These are phyloP conservation scores for Coenonympha glycerion DNA, from an alignment of 2,888 invertebrate species.

Conservation along the genomic window DNA sequence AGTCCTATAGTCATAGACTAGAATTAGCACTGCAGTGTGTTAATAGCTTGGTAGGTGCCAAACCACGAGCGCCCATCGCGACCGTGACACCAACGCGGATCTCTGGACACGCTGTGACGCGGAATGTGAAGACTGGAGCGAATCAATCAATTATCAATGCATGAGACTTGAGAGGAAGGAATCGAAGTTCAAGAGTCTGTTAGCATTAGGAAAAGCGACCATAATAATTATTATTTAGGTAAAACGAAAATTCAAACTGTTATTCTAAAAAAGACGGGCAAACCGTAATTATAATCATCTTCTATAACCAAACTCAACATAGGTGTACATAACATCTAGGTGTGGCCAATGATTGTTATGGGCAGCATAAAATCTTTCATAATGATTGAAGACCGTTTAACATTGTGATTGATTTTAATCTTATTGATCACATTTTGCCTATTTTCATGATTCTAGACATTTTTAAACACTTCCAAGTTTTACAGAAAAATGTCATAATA, in stretches of 20 bases:
- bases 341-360: too few species aligned
- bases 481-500: not conserved
- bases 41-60: constrained; percentile 35
- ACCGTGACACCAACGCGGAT: not conserved
- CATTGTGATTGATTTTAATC: too few species aligned
- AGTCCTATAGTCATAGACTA: constrained; percentile 56
- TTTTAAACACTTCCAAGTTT: not conserved
- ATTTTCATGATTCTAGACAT: too few species aligned
- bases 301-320: too few species aligned
- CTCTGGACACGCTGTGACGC: not conserved
- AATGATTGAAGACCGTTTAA: too few species aligned
- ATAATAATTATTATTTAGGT: not conserved
- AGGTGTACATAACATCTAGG: too few species aligned
- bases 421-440: too few species aligned
- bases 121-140: not conserved
- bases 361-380: too few species aligned
- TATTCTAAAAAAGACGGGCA: too few species aligned
- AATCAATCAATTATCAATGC: too few species aligned
- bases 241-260: not conserved
- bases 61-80: constrained; percentile 11
- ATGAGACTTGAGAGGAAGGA: not conserved
- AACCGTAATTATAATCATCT: too few species aligned
- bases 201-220: constrained; percentile 5
- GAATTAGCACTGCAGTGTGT: constrained; percentile 28
- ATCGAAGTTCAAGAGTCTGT: constrained; percentile 5